Conservation (phyloP, 2,797 vertebrate species). For the Vespertilio murinus region DNA sequence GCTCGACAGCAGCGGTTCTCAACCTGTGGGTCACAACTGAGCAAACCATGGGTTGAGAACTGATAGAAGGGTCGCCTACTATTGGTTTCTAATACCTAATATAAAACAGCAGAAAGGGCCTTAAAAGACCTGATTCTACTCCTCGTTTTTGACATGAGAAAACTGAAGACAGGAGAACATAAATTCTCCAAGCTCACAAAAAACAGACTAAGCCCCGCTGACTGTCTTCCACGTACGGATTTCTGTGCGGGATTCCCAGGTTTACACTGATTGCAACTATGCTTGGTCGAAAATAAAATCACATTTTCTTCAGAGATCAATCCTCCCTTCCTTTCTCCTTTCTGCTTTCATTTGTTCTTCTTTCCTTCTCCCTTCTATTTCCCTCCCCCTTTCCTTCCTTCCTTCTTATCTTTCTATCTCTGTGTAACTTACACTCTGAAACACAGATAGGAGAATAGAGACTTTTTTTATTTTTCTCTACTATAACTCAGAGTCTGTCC, state of each 20-base stretch:
- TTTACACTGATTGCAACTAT: neutral
- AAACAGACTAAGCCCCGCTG: neutral
- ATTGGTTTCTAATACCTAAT: neutral
- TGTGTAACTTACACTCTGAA: neutral
- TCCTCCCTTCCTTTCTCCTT: neutral
- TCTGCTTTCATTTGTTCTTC: neutral
- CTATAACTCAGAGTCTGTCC: neutral
- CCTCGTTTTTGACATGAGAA: neutral
- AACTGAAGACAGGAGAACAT: neutral
- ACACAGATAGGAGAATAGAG: neutral
- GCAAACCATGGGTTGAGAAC: too few relatives aligned
- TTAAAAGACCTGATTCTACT: neutral
- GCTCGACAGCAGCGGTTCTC: too few relatives aligned
- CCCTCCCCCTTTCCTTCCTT: neutral
- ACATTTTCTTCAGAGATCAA: neutral
- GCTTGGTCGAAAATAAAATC: neutral
- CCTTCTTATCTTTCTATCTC: neutral
- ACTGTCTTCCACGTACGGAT: neutral
- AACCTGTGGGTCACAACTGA: too few relatives aligned
- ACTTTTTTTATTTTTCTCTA: neutral
- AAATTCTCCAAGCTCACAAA: neutral
- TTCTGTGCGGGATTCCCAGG: neutral
- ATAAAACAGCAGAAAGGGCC: neutral
- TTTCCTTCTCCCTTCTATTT: too few relatives aligned
- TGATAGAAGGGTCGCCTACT: too few relatives aligned